Conservation (phyloP, 2,888 invertebrate genomes). For the Tetramorium bicarinatum region DNA sequence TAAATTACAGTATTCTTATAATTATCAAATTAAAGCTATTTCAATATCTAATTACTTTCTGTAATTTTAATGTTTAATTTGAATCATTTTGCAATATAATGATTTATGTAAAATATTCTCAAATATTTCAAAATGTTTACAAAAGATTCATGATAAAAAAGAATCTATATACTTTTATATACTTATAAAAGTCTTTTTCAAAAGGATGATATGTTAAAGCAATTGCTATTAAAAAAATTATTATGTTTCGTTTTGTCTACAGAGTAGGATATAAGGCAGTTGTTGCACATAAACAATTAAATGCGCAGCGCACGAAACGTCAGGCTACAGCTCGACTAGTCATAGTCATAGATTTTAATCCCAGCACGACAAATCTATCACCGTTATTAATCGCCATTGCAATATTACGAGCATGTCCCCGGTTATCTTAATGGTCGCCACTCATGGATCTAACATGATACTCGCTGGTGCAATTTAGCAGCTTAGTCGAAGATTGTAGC, state of each 20-base stretch:
- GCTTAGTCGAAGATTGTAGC: constrained; percentile 21
- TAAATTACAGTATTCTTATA: background rate
- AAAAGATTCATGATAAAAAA: background rate
- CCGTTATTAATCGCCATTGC: constrained; percentile 31
- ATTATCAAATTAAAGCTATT: background rate
- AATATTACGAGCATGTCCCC: constrained; percentile 14
- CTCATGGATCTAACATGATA: constrained; percentile 36
- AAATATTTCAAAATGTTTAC: background rate
- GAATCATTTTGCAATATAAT: background rate
- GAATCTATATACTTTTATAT: background rate
- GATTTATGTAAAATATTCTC: background rate
- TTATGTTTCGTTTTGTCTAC: background rate
- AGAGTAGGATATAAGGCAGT: background rate
- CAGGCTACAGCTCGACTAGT: background rate
- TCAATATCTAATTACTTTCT: background rate
- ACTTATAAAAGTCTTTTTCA: background rate
- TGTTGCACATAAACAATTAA: constrained; percentile 2
- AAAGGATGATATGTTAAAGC: background rate
- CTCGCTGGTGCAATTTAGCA: constrained; percentile 10
- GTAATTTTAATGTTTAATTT: too few species aligned
- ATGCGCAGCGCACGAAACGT: background rate
- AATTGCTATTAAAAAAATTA: background rate
- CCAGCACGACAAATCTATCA: constrained; percentile 44
- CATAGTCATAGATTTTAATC: constrained; percentile 29
- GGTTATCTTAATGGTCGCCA: constrained; percentile 42